Conservation (phyloP, 2,113 vertebrate species). For the Chauna torquata region DNA sequence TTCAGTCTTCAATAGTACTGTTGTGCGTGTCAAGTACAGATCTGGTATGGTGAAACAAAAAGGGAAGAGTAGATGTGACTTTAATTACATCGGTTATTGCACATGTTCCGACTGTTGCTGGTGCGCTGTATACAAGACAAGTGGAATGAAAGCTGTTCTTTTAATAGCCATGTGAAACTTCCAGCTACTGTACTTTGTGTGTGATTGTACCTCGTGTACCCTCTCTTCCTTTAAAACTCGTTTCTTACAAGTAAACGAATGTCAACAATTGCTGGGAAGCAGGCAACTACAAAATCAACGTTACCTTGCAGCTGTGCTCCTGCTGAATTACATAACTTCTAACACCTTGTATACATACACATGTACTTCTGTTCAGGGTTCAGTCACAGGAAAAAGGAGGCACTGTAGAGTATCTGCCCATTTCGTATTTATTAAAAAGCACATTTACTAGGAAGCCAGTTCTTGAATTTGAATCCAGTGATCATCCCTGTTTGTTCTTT, state of each 20-base stretch:
- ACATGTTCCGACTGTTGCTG: background rate
- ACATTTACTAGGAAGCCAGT: background rate
- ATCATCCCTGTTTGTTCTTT: constrained; percentile 36
- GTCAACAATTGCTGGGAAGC: background rate
- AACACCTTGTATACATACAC: fast-evolving
- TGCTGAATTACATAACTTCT: background rate
- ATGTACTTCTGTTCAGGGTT: background rate
- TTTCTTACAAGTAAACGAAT: background rate
- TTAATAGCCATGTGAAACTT: background rate
- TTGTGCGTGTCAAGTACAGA: fast-evolving
- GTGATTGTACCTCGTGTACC: fast-evolving
- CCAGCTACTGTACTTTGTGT: background rate
- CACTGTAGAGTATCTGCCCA: background rate
- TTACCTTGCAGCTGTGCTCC: background rate
- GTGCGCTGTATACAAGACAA: background rate
- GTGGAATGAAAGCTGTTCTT: background rate
- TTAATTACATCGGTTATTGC: background rate
- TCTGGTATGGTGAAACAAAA: background rate
- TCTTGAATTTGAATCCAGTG: background rate
- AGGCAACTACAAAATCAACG: background rate
- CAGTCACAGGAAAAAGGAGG: background rate
- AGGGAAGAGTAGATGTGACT: background rate
- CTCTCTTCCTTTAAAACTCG: background rate
- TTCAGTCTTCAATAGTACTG: background rate
- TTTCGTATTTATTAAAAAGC: background rate